Conservation (phyloP, 1,140 invertebrate genomes). For the Trichogramma pretiosum region DNA sequence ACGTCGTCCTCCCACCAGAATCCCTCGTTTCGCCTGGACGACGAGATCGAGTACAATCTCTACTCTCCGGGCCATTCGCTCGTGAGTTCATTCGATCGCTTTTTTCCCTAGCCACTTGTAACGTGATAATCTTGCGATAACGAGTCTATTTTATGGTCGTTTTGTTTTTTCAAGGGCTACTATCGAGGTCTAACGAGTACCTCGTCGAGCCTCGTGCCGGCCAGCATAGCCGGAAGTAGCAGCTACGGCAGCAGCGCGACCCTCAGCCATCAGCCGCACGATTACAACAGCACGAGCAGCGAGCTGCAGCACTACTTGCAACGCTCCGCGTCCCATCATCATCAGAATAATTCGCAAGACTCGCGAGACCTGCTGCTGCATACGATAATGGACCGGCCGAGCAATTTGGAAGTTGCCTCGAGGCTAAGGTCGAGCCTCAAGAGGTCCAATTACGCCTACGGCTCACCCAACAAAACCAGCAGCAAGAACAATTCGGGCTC, state of each 20-base stretch:
- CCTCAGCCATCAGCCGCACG: conserved; percentile 12
- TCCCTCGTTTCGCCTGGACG: conserved; percentile 57
- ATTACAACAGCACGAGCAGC: too few species aligned
- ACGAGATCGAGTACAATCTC: conserved; percentile 46
- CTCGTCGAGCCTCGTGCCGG: too few species aligned
- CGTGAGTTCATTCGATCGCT: not conserved
- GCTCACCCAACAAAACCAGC: conserved; percentile 46
- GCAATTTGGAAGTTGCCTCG: conserved; percentile 58
- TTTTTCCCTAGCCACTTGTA: conserved; percentile 14
- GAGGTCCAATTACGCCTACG: conserved; percentile 53
- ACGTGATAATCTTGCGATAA: too few species aligned
- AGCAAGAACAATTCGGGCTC: conserved; percentile 54
- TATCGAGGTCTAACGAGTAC: too few species aligned
- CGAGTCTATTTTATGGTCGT: too few species aligned
- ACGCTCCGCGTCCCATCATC: too few species aligned
- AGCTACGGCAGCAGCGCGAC: too few species aligned
- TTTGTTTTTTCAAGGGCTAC: too few species aligned
- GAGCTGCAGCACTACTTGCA: too few species aligned
- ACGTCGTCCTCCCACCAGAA: conserved; percentile 50
- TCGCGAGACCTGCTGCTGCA: too few species aligned
- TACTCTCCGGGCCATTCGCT: conserved; percentile 36
- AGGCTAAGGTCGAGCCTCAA: conserved; percentile 69
- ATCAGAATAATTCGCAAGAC: too few species aligned
- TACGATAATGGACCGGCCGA: conserved; percentile 67
- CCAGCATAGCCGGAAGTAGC: too few species aligned